Evolutionary conservation across 2,888 invertebrate species (phyloP), one percentile per base, ranked within the genome.

Genomic region (Physocephala rufipes): DNA sequence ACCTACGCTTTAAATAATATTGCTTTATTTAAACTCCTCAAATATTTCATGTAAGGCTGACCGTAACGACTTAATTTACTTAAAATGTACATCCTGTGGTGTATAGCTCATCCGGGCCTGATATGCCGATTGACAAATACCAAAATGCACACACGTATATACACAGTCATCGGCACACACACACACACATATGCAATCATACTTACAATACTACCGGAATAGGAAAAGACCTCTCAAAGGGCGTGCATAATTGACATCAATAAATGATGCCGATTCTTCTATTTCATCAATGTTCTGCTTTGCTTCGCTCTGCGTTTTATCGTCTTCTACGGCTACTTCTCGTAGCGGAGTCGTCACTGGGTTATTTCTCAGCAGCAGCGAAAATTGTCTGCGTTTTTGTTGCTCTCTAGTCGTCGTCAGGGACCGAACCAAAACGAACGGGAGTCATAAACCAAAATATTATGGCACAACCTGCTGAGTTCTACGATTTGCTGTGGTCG

Each of bases 361-460:
- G n/a, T 49, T n/a, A 12, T 4, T 28, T 58, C 28, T 58, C 24
- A 2, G 58, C 28, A 26, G 28, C 58, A 13, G 24, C 24, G 16
- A 26, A 13, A 4, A 28, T 36, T 12, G 36, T 21, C 30, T 65
- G 59, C 21, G 43, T 24, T 62, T 47, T 24, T 26, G 2, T n/a
- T n/a, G n/a, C n/a, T n/a, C n/a, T n/a, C n/a, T n/a, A n/a, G n/a
- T n/a, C n/a, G n/a, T n/a, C n/a, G 62, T 7, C 43, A n/a, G n/a
- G 43, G 43, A 15, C n/a, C 24, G 45, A n/a, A 36, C 5, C 28
- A 43, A 12, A 73, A 73, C 71, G 74, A 75, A 76, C 76, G 75
- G 78, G 73, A 78, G 78, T 78, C 77, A 78, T 76, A 77, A 83
- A 82, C 83, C 83, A 84, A 84, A 83, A 84, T 83, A 83, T 78